Conservation (phyloP, 2,888 invertebrate species). For the Calameuta filiformis region DNA sequence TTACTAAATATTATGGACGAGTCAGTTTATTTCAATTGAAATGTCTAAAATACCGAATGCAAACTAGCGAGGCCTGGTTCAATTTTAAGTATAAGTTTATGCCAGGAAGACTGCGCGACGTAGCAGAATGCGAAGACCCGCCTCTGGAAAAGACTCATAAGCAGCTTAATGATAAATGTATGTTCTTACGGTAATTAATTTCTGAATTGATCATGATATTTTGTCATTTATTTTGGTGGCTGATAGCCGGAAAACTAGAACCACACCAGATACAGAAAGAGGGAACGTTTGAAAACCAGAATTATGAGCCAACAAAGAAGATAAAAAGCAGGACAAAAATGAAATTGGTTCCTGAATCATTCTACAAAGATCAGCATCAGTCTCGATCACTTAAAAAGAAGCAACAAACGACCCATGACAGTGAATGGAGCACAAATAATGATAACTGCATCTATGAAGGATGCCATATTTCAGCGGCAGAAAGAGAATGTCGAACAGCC, state of each 20-base stretch:
- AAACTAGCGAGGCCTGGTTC: constrained; percentile 49
- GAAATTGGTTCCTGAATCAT: neutral
- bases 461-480: neutral
- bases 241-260: neutral
- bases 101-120: constrained; percentile 37
- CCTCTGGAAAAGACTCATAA: neutral
- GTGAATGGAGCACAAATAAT: neutral
- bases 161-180: neutral
- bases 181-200: neutral
- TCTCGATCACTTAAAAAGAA: neutral
- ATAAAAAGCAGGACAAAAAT: neutral
- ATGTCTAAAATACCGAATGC: constrained; percentile 44
- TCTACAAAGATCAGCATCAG: neutral
- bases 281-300: neutral
- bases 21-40: constrained; percentile 45
- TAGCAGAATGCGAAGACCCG: constrained; percentile 33
- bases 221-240: neutral
- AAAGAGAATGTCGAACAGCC: neutral
- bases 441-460: neutral
- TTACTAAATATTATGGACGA: constrained; percentile 49
- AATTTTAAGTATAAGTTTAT: constrained; percentile 45
- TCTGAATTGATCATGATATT: neutral
- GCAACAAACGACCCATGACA: neutral
- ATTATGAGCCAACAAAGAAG: neutral
- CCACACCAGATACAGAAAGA: neutral